These are phyloP conservation scores for Elanus axillaris DNA, from an alignment of 2,113 vertebrate species.

Conservation along the genomic window DNA sequence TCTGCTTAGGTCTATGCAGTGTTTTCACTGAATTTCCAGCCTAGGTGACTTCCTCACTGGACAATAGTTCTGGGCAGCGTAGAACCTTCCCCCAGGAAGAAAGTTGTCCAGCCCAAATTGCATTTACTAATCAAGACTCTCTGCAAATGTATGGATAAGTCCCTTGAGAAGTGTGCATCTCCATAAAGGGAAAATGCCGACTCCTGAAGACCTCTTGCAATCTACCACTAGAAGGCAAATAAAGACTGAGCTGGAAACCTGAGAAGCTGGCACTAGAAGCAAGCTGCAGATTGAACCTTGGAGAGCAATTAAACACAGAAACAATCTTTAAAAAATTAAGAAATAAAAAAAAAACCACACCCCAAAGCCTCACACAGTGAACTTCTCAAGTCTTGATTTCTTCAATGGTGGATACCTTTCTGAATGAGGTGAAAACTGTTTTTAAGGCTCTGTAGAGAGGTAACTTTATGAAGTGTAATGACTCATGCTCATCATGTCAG, in stretches of 20 bases:
- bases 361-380: background rate
- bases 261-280: background rate
- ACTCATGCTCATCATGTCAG: background rate
- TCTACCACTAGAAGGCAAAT: background rate
- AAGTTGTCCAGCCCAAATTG: background rate
- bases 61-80: rapidly evolving
- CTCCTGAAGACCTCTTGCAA: background rate
- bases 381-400: background rate
- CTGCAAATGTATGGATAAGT: background rate
- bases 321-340: background rate
- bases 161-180: background rate
- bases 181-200: background rate
- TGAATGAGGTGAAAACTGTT: background rate
- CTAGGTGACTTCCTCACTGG: background rate
- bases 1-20: background rate
- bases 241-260: background rate
- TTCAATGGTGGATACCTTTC: background rate
- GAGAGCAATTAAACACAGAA: background rate
- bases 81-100: background rate
- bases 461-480: background rate
- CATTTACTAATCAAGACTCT: background rate
- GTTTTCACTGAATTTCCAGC: background rate
- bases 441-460: background rate
- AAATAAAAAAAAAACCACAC: background rate
- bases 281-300: background rate